phyloP scores from a whole-genome alignment of 2,888 invertebrate species.

The Gymnosoma rotundatum region DNA sequence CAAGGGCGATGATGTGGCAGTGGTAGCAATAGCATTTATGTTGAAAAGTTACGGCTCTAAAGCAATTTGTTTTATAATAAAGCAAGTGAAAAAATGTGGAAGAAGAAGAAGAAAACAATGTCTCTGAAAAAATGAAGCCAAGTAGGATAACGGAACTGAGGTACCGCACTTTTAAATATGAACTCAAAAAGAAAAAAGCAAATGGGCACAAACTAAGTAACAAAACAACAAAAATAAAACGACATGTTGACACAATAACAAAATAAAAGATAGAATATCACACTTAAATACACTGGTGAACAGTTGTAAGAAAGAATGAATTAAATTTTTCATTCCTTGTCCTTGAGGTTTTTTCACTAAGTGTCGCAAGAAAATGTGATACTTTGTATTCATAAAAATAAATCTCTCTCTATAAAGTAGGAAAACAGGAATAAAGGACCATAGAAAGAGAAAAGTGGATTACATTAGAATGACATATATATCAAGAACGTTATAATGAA shows the following conservation, averaged over 20 bases:
- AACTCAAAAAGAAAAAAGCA: background rate
- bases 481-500: no score
- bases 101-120: slow-evolving; percentile 22
- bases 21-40: slow-evolving; percentile 42
- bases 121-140: slow-evolving; percentile 25
- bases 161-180: background rate
- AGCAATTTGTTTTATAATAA: slow-evolving; percentile 63
- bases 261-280: background rate
- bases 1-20: slow-evolving; percentile 18
- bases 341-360: no score
- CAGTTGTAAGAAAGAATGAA: slow-evolving; percentile 1
- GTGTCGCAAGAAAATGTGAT: no score
- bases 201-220: slow-evolving; percentile 5
- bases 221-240: background rate
- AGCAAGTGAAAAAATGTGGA: background rate
- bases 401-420: no score
- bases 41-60: slow-evolving; percentile 57
- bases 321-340: background rate
- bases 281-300: slow-evolving; percentile 8
- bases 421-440: no score
- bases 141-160: background rate
- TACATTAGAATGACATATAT: no score
- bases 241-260: background rate
- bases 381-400: no score
- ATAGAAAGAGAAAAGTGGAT: no score